Conservation (phyloP, 92 coral and sea anemone species). For the Pocillopora grandis region DNA sequence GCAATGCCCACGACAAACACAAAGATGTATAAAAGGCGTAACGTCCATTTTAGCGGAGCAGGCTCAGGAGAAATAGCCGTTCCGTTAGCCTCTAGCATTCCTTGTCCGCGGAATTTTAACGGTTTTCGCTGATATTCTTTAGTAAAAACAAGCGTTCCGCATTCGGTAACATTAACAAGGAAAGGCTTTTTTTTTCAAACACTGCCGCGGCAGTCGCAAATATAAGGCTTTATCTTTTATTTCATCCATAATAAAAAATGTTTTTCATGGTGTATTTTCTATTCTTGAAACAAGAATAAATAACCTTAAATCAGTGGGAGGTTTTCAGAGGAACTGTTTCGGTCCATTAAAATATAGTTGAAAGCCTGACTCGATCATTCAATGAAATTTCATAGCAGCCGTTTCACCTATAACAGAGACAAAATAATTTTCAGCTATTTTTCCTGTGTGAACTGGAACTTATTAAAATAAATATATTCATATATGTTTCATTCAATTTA, state of each 20-base stretch:
- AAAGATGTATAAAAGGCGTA: constrained; percentile 72
- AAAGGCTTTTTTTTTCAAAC: background rate
- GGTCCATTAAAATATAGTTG: background rate
- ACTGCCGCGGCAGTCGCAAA: constrained; percentile 5
- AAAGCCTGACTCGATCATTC: background rate
- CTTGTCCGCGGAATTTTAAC: background rate
- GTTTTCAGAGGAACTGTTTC: background rate
- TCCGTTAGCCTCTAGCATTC: constrained; percentile 9
- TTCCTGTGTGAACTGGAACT: background rate
- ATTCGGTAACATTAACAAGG: background rate
- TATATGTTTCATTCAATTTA: background rate
- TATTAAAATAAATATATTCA: background rate
- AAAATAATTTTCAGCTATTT: background rate
- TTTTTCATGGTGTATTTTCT: constrained; percentile 14
- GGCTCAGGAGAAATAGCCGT: constrained; percentile 53
- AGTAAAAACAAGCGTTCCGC: background rate
- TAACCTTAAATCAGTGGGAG: constrained; percentile 12
- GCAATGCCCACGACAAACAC: constrained; percentile 75
- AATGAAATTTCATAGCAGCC: background rate
- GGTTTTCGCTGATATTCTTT: background rate
- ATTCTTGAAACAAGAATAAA: constrained; percentile 7
- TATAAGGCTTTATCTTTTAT: constrained; percentile 21
- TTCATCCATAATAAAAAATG: constrained; percentile 18
- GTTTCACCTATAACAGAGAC: background rate
- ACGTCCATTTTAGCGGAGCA: constrained; percentile 66